Percentiles rank a stretch among this genome's conserved stretches.
These are phyloP conservation scores for Rhagium mordax DNA, from an alignment of 2,888 invertebrate genomes.

Conservation along the genomic window DNA sequence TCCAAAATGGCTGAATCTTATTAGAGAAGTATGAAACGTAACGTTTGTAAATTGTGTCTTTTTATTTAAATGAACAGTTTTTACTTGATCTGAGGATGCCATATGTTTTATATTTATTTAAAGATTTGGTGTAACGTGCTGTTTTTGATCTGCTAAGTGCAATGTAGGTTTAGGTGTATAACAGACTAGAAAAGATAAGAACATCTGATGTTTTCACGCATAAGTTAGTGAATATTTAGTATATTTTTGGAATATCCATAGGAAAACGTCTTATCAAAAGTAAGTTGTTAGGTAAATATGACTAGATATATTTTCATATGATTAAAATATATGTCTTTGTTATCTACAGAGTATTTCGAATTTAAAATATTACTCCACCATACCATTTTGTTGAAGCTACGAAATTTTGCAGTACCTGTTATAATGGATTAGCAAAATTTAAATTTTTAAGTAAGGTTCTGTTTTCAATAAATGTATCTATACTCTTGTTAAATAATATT, in stretches of 20 bases:
- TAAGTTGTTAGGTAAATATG: conserved; percentile 41
- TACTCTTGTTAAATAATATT: not conserved
- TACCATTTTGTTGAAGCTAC: conserved; percentile 1
- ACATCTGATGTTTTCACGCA: conserved; percentile 58
- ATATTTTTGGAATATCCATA: conserved; percentile 39
- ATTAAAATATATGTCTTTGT: not conserved
- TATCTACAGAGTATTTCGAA: not conserved
- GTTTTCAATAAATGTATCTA: not conserved
- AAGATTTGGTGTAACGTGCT: conserved; percentile 44
- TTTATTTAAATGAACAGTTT: conserved; percentile 50
- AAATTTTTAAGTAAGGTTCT: not conserved
- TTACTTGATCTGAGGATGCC: conserved; percentile 37
- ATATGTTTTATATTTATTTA: conserved; percentile 35
- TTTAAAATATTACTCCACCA: conserved; percentile 12
- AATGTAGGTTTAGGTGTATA: conserved; percentile 58
- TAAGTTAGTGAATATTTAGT: conserved; percentile 45
- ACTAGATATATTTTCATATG: conserved; percentile 3
- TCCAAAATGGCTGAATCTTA: conserved; percentile 67
- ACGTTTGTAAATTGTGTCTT: conserved; percentile 62
- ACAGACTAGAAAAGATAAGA: conserved; percentile 59
- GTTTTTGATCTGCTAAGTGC: conserved; percentile 51
- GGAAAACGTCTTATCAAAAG: conserved; percentile 41
- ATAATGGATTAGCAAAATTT: not conserved
- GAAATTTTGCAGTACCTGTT: not conserved
- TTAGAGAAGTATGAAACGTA: conserved; percentile 64